These are phyloP conservation scores for Cartodere bifasciata DNA, from an alignment of 2,888 invertebrate genomes.

Conservation along the genomic window DNA sequence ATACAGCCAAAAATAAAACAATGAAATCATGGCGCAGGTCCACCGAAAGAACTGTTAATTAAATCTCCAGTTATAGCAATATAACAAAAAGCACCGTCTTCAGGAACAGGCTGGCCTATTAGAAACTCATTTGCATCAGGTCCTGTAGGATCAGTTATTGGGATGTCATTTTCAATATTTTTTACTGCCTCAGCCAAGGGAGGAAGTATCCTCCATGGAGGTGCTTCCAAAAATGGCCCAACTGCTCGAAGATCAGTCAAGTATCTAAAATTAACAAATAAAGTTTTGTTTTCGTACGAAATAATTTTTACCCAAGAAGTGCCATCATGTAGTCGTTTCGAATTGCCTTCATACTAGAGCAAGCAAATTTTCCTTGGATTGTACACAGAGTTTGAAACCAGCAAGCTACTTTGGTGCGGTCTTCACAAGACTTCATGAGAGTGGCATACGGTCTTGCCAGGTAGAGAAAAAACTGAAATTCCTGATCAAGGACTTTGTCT, in stretches of 20 bases:
- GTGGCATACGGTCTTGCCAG: conserved; percentile 37
- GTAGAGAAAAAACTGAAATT: conserved; percentile 38
- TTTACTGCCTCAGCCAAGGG: conserved; percentile 34
- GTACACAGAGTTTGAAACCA: conserved; percentile 41
- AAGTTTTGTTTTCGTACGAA: background rate
- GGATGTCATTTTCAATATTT: conserved; percentile 29
- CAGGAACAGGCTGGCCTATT: conserved; percentile 35
- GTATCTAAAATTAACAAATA: conserved; percentile 29
- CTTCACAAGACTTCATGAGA: conserved; percentile 31
- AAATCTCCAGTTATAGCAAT: conserved; percentile 41
- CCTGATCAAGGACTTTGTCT: conserved; percentile 33
- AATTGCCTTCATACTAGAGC: conserved; percentile 39
- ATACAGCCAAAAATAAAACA: no score
- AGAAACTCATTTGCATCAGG: conserved; percentile 38
- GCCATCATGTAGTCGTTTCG: conserved; percentile 44
- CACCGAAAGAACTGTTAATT: conserved; percentile 17
- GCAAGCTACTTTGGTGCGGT: conserved; percentile 34
- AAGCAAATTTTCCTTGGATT: conserved; percentile 32
- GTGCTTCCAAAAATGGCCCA: conserved; percentile 38
- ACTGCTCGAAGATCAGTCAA: conserved; percentile 34
- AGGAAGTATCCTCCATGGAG: conserved; percentile 32
- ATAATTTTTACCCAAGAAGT: conserved; percentile 31
- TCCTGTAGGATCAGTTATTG: conserved; percentile 37
- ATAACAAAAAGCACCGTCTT: conserved; percentile 43
- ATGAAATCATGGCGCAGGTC: conserved; percentile 2